These are phyloP conservation scores for Myotis brandtii DNA, from an alignment of 2,113 vertebrate genomes.

Conservation along the genomic window DNA sequence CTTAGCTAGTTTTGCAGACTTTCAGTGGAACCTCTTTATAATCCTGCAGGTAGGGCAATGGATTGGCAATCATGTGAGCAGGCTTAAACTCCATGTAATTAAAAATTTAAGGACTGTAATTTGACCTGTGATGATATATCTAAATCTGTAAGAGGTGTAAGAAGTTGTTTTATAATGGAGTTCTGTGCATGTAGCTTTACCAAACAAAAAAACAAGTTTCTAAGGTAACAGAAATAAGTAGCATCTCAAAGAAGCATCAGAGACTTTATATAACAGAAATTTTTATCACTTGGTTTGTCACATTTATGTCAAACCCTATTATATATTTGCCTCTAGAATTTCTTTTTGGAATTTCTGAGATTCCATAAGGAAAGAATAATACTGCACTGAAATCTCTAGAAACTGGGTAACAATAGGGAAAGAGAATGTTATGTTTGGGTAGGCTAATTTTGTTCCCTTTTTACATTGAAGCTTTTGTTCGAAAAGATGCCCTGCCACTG, in stretches of 20 bases:
- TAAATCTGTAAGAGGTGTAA: neutral
- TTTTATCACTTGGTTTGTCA: neutral
- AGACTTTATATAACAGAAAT: constrained; percentile 9
- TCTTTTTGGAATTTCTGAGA: constrained; percentile 27
- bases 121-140: constrained; percentile 29
- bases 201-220: neutral
- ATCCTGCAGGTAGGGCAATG: neutral
- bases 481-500: constrained; percentile 90
- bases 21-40: constrained; percentile 25
- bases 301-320: neutral
- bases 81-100: neutral
- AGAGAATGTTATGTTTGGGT: constrained; percentile 5
- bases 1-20: neutral
- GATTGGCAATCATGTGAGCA: neutral
- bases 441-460: constrained; percentile 63
- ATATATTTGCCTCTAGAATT: constrained; percentile 46
- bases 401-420: neutral
- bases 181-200: neutral
- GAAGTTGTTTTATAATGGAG: neutral
- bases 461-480: constrained; percentile 88
- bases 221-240: constrained; percentile 30
- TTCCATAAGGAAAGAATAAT: constrained; percentile 13
- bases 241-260: neutral
- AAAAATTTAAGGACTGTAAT: constrained; percentile 43
- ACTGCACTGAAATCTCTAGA: neutral